Evolutionary conservation across 2,113 vertebrate genomes (phyloP).

Genomic region (Indri indri): DNA sequence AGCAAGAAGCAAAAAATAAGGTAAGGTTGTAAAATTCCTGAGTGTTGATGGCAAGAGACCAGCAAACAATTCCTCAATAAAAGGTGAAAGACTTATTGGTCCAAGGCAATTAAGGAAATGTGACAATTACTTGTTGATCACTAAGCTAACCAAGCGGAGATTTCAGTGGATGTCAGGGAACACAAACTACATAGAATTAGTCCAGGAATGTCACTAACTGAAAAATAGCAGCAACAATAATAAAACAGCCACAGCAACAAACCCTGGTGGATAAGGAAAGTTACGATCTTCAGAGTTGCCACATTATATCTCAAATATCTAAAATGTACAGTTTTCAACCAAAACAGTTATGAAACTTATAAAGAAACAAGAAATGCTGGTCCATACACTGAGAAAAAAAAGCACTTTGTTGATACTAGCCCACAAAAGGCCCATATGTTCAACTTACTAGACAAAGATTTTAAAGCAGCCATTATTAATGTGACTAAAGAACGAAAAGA

Average conservation of each 20-base stretch:
- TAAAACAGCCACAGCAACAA: neutral
- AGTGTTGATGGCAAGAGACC: neutral
- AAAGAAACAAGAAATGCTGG: neutral
- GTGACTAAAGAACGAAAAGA: neutral
- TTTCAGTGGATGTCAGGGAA: neutral
- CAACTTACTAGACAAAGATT: neutral
- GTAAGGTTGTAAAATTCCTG: neutral
- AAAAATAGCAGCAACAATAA: neutral
- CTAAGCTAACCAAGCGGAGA: neutral
- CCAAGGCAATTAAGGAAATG: neutral
- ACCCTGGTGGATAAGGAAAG: accelerated
- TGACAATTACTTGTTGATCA: neutral
- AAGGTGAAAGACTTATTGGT: neutral
- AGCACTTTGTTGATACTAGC: neutral
- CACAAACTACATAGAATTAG: neutral
- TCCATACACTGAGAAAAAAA: accelerated
- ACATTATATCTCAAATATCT: neutral
- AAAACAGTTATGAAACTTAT: neutral
- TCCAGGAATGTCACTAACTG: neutral
- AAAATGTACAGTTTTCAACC: neutral
- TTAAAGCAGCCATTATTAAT: neutral
- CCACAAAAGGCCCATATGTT: neutral
- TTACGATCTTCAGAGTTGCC: neutral
- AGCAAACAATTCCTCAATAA: neutral
- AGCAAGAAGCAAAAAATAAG: neutral